Conservation (phyloP, 2,113 vertebrate species). For the Chelonoidis abingdonii region DNA sequence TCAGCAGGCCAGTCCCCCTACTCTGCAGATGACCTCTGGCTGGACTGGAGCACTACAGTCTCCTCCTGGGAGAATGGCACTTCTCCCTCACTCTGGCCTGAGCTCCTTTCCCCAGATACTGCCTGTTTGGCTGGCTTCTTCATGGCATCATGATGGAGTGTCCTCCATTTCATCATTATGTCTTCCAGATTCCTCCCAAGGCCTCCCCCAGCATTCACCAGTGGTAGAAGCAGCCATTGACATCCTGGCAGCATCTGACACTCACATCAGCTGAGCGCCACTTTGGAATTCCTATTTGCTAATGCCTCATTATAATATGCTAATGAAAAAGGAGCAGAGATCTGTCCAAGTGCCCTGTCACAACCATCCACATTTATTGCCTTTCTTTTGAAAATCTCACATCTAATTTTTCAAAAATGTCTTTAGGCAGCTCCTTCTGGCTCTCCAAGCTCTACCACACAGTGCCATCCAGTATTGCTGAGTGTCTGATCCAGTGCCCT, state of each 20-base stretch:
- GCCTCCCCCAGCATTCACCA: neutral
- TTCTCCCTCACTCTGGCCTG: neutral
- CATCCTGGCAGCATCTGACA: neutral
- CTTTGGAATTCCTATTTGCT: neutral
- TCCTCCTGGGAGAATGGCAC: neutral
- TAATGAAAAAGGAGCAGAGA: neutral
- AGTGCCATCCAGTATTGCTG: neutral
- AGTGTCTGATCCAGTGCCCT: neutral
- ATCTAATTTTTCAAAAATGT: neutral
- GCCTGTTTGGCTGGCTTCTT: neutral
- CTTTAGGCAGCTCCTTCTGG: neutral
- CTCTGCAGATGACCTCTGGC: neutral
- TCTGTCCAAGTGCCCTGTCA: neutral
- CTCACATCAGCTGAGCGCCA: neutral
- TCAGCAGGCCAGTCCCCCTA: neutral
- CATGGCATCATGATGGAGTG: neutral
- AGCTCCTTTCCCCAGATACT: neutral
- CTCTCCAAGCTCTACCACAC: neutral
- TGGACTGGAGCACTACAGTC: neutral
- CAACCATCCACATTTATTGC: neutral
- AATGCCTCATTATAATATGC: neutral
- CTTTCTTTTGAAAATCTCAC: neutral
- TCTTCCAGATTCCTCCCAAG: neutral
- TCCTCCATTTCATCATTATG: neutral
- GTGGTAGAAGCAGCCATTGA: neutral